Base-by-base conservation (phyloP, 2,888 invertebrate genomes). In the Drosophila imparisetae region DNA sequence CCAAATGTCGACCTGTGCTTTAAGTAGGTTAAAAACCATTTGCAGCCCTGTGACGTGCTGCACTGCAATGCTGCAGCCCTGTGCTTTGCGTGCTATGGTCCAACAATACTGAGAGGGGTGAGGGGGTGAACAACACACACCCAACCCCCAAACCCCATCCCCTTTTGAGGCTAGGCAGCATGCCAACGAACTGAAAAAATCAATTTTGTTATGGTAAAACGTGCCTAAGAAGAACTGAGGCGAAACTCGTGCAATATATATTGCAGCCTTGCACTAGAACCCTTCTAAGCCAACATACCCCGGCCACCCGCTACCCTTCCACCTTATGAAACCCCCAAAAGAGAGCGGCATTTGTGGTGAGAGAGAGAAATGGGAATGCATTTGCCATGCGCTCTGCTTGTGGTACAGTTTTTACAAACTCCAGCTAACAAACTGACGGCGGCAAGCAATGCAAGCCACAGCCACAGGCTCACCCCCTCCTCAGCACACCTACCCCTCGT, bases 211-310 rank as follows among this genome's bases (percentile, higher is more conserved):
- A 49, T 48, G 42, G 45, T 49, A 52, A 55, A 87, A 88, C 90
- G 87, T 86, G 86, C 83, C 83, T 87, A 90, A 86, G 74, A 90
- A 90, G 75, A 90, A 90, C 78, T 82, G 89, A 75, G 72, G 45
- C 45, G 21, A 86, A 90, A 75, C 80, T 83, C 87, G 87, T 81
- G 82, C 83, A 82, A 86, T 84, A 86, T 84, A 90, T 89, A 90
- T 86, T 88, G 90, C 87, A 88, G 89, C 90, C 90, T 88, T 88
- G 87, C 90, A 88, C 90, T 89, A 88, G 84, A 82, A 75, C 75
- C 72, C 63, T 63, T 32, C 60, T 21, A 52, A 50, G 29, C 67
- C 58, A 57, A 57, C 63, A 62, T 27, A 27, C 49, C 60, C 69
- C 36, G 27, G 30, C 15, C 15, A 24, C 11, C 29, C 38, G 21